Conservation (phyloP, 1,140 invertebrate genomes). For the Hylaeus anthracinus region DNA sequence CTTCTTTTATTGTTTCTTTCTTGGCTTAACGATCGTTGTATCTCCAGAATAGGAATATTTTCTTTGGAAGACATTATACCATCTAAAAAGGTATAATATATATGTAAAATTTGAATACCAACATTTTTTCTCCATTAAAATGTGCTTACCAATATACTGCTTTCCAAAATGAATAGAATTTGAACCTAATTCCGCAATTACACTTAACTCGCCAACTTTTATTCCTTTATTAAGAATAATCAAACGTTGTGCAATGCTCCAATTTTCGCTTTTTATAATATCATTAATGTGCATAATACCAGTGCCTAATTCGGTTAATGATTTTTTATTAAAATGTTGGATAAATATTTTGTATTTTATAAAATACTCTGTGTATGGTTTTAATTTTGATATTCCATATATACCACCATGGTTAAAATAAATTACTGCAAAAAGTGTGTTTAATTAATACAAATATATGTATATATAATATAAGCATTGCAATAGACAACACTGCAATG, state of each 20-base stretch:
- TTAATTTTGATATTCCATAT: slow-evolving; percentile 67
- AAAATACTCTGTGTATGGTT: slow-evolving; percentile 48
- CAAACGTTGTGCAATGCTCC: slow-evolving; percentile 68
- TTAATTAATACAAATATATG: not conserved
- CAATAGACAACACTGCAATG: not conserved
- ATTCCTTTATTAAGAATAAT: slow-evolving; percentile 74
- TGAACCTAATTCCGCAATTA: slow-evolving; percentile 79
- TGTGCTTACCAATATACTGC: slow-evolving; percentile 78
- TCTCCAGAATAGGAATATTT: slow-evolving; percentile 72
- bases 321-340: slow-evolving; percentile 71
- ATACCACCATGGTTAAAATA: slow-evolving; percentile 72
- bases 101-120: slow-evolving; percentile 44
- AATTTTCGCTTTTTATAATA: slow-evolving; percentile 55
- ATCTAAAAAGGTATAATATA: slow-evolving; percentile 53
- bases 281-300: slow-evolving; percentile 68
- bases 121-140: slow-evolving; percentile 37
- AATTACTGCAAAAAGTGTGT: slow-evolving; percentile 64
- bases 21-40: slow-evolving; percentile 39
- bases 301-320: slow-evolving; percentile 71
- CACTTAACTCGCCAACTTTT: slow-evolving; percentile 76
- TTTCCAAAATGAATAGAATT: slow-evolving; percentile 80
- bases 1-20: slow-evolving; percentile 57
- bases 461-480: slow-evolving; percentile 1
- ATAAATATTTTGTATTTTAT: slow-evolving; percentile 74
- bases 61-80: slow-evolving; percentile 70